Conservation (phyloP, 1,140 invertebrate species). For the Nasonia vitripennis region DNA sequence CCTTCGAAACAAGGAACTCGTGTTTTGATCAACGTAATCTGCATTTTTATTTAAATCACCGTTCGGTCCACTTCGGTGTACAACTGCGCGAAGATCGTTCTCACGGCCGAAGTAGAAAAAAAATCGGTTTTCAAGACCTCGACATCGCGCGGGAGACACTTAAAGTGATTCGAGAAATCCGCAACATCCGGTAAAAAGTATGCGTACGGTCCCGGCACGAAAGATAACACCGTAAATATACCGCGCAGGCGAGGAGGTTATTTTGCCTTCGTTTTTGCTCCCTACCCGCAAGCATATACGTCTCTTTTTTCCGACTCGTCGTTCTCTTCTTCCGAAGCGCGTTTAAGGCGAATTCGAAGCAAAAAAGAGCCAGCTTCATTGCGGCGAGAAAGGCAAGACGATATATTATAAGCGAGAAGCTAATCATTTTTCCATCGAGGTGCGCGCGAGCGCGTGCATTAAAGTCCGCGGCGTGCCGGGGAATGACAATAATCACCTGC, state of each 20-base stretch:
- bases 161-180: constrained; percentile 32
- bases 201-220: neutral
- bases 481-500: constrained; percentile 43
- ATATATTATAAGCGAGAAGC: neutral
- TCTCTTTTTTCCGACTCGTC: constrained; percentile 22
- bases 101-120: constrained; percentile 10
- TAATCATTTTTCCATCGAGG: constrained; percentile 35
- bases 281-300: neutral
- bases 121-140: constrained; percentile 20
- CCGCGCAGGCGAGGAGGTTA: neutral
- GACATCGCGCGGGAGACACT: constrained; percentile 19
- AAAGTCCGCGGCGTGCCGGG: neutral
- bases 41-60: neutral
- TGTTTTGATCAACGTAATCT: neutral
- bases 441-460: neutral
- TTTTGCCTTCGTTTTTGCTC: constrained; percentile 2
- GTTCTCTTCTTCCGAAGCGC: neutral
- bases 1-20: neutral
- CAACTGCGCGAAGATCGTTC: neutral
- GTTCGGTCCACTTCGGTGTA: neutral
- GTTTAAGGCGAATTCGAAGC: neutral
- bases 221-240: constrained; percentile 39
- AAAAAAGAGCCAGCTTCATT: neutral
- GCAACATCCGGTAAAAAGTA: constrained; percentile 44
- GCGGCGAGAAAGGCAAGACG: no score